Conservation (phyloP, 2,113 vertebrate species). For the Odocoileus virginianus region DNA sequence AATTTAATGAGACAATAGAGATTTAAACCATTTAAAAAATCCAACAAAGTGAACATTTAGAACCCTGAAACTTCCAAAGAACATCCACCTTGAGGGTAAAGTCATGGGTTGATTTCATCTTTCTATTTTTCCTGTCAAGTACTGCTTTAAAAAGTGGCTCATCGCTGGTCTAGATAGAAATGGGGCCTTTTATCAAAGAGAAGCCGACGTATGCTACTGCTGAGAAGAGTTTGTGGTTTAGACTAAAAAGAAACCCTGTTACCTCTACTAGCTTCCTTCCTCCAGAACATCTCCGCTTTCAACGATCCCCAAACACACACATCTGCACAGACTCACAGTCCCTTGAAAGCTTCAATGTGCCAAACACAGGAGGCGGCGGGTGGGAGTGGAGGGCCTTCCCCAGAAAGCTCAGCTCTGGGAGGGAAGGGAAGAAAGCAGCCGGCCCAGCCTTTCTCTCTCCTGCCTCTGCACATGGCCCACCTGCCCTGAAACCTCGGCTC, state of each 20-base stretch:
- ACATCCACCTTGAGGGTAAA: neutral
- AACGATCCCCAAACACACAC: neutral
- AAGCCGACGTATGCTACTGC: neutral
- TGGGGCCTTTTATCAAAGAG: neutral
- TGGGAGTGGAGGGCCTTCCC: fast-evolving
- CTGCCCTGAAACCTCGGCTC: neutral
- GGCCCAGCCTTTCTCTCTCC: fast-evolving
- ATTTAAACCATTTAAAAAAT: neutral
- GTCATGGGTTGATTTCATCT: neutral
- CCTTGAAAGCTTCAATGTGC: neutral
- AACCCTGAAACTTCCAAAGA: neutral
- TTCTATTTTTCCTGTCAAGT: neutral
- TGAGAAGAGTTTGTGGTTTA: neutral
- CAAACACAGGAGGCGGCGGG: fast-evolving
- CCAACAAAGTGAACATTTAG: neutral
- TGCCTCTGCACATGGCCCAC: neutral
- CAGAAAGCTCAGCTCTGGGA: neutral
- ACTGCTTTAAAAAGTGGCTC: neutral
- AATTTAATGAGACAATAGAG: neutral
- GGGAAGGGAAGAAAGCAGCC: neutral
- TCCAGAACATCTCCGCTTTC: neutral
- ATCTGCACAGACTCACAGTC: neutral
- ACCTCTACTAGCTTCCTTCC: neutral
- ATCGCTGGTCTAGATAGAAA: neutral
- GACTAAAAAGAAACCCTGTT: neutral